phyloP scores from a whole-genome alignment of 2,888 invertebrate species.

The Xylota sylvarum region DNA sequence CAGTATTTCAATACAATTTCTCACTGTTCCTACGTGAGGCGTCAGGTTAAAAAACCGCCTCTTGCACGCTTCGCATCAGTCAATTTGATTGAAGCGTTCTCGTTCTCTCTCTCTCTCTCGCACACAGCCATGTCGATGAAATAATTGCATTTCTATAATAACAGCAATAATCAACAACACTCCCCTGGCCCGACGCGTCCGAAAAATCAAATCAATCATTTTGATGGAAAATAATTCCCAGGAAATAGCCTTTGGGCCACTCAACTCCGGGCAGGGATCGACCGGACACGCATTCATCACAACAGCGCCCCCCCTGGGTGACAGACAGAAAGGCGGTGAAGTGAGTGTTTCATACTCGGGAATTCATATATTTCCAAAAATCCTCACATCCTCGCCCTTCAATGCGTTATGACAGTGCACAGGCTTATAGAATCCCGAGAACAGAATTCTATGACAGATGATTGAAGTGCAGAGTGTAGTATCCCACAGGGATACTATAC shows the following conservation, averaged over 20 bases:
- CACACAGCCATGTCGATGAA: slow-evolving; percentile 4
- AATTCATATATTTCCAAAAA: slow-evolving; percentile 38
- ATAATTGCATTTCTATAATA: slow-evolving; percentile 75
- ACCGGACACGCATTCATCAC: slow-evolving; percentile 16
- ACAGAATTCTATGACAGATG: slow-evolving; percentile 62
- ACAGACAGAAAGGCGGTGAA: slow-evolving; percentile 8
- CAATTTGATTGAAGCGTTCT: slow-evolving; percentile 55
- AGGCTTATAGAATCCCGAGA: slow-evolving; percentile 4
- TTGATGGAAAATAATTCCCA: slow-evolving; percentile 74
- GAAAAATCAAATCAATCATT: slow-evolving; percentile 76
- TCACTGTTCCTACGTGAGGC: not conserved
- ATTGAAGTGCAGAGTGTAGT: slow-evolving; percentile 60
- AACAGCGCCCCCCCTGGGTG: slow-evolving; percentile 10
- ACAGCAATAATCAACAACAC: slow-evolving; percentile 65
- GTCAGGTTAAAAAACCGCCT: slow-evolving; percentile 23
- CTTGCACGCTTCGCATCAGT: slow-evolving; percentile 52
- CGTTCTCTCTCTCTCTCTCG: not conserved
- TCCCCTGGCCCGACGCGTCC: slow-evolving; percentile 12
- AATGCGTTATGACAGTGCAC: slow-evolving; percentile 22
- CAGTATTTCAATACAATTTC: slow-evolving; percentile 18
- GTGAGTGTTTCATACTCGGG: slow-evolving; percentile 35
- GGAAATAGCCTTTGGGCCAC: slow-evolving; percentile 70
- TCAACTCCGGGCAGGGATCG: slow-evolving; percentile 5
- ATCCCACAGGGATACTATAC: slow-evolving; percentile 37
- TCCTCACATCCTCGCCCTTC: not conserved